Conservation (phyloP, 2,797 vertebrate genomes). For the Todus mexicanus region DNA sequence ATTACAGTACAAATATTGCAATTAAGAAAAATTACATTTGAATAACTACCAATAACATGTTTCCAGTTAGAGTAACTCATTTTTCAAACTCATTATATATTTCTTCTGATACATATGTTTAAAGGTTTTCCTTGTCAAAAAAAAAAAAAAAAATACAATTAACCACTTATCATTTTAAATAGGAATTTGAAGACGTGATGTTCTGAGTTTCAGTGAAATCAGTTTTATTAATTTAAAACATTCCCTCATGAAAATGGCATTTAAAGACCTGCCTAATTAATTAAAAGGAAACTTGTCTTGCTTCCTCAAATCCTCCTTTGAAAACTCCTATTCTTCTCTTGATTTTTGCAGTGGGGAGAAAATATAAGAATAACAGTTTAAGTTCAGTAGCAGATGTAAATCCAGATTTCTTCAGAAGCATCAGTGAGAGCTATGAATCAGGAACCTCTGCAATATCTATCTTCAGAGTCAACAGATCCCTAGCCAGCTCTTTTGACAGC, state of each 20-base stretch:
- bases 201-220: background rate
- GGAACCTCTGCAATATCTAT: background rate
- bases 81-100: background rate
- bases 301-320: background rate
- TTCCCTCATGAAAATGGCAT: background rate
- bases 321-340: background rate
- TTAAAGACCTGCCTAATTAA: background rate
- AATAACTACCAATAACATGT: background rate
- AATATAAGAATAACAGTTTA: background rate
- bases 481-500: background rate
- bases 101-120: background rate
- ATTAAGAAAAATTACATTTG: background rate
- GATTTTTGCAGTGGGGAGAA: background rate
- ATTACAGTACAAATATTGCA: background rate
- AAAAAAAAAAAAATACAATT: slow-evolving; percentile 16
- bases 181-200: background rate
- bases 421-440: background rate
- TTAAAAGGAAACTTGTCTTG: background rate
- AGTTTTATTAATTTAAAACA: background rate
- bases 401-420: background rate
- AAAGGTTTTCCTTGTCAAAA: slow-evolving; percentile 20
- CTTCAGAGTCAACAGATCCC: background rate
- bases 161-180: background rate
- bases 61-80: background rate
- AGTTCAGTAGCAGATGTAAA: background rate